Percentiles rank a stretch among this genome's conserved stretches.
These are phyloP conservation scores for Volucella inanis DNA, from an alignment of 2,888 invertebrate species.

Conservation along the genomic window DNA sequence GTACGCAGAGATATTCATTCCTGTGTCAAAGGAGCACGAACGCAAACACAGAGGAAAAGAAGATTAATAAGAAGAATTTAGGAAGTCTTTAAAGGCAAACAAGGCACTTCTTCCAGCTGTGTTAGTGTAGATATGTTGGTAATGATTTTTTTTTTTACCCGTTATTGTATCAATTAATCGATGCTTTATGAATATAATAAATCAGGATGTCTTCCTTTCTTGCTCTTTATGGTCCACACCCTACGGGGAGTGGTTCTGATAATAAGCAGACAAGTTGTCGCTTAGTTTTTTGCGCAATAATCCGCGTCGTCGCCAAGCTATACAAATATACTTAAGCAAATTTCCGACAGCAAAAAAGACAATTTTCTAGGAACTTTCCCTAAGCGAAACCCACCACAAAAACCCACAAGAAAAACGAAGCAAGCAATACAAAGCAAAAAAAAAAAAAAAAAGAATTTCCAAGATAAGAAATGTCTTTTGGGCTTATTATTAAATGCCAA, in stretches of 20 bases:
- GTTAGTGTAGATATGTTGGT: conserved; percentile 15
- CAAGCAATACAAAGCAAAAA: not conserved
- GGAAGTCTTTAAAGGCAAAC: conserved; percentile 24
- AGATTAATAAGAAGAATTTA: not conserved
- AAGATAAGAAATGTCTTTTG: conserved; percentile 54
- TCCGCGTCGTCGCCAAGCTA: not conserved
- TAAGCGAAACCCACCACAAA: not conserved
- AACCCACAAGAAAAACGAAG: conserved; percentile 22
- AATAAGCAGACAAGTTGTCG: conserved; percentile 60
- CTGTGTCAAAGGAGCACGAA: conserved; percentile 13
- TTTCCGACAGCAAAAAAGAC: conserved; percentile 46
- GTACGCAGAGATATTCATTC: not conserved
- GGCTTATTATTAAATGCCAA: conserved; percentile 49
- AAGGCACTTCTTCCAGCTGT: not conserved
- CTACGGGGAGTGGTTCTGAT: not conserved
- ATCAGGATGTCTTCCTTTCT: conserved; percentile 48
- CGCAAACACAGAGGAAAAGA: not conserved
- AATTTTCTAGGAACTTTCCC: not conserved
- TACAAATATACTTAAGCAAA: conserved; percentile 46
- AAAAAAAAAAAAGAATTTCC: not conserved
- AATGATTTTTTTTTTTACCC: conserved; percentile 49
- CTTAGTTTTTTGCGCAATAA: conserved; percentile 35
- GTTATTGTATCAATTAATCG: conserved; percentile 72
- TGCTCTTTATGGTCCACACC: not conserved
- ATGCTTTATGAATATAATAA: conserved; percentile 69